Evolutionary conservation across 2,797 vertebrate genomes (phyloP).

Genomic region (Nannoperca obscura): DNA sequence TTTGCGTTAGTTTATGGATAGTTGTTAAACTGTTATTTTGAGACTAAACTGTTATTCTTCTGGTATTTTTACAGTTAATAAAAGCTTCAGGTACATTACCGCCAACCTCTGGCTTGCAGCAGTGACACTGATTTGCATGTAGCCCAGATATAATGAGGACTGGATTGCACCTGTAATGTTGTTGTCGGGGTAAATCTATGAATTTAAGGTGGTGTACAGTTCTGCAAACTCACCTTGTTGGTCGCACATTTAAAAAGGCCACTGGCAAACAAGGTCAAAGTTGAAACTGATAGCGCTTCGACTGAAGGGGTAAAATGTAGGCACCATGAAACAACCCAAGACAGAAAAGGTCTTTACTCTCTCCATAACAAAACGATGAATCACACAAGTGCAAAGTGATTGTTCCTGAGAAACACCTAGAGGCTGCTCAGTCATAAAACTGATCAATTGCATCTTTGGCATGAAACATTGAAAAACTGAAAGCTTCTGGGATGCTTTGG

Average conservation of each 20-base stretch:
- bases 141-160: background rate
- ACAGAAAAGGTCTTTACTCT: background rate
- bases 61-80: background rate
- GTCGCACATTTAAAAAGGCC: constrained; percentile 32
- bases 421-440: background rate
- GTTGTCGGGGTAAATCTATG: background rate
- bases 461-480: background rate
- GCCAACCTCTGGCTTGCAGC: background rate
- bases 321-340: background rate
- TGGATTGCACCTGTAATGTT: background rate
- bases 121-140: background rate
- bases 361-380: background rate
- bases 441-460: background rate
- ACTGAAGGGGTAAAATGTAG: background rate
- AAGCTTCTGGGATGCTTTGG: background rate
- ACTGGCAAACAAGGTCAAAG: constrained; percentile 1
- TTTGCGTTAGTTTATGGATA: no score
- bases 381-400: background rate
- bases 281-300: background rate
- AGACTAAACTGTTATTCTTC: background rate
- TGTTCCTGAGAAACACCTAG: background rate
- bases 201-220: background rate
- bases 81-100: background rate
- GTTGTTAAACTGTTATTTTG: background rate
- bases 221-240: constrained; percentile 7